Conservation (phyloP, 2,888 invertebrate genomes). For the Mylabris sibirica region DNA sequence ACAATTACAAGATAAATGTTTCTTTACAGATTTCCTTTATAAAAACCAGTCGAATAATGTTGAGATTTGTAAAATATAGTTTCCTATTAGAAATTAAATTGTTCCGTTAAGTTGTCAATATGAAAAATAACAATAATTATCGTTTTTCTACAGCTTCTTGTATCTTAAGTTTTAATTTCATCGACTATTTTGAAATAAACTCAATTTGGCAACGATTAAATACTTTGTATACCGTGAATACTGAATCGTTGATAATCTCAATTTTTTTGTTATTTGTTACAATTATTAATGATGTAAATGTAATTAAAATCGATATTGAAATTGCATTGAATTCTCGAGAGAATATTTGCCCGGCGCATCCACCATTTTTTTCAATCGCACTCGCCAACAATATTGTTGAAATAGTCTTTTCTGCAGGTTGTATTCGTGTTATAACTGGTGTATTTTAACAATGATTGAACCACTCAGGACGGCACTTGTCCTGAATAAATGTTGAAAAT, state of each 20-base stretch:
- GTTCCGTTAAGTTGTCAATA: neutral
- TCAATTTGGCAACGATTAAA: neutral
- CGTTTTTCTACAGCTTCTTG: neutral
- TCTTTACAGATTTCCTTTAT: constrained; percentile 6
- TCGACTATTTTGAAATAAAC: neutral
- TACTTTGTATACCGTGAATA: neutral
- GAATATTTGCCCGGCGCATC: neutral
- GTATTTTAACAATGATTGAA: neutral
- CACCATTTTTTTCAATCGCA: constrained; percentile 8
- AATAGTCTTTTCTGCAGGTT: too few species aligned
- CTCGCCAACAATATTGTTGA: neutral
- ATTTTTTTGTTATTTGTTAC: neutral
- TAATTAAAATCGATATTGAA: too few species aligned
- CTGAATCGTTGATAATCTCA: neutral
- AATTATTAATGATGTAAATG: neutral
- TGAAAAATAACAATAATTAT: neutral
- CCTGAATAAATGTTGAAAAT: constrained; percentile 24
- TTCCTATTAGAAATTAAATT: neutral
- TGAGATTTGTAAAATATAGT: neutral
- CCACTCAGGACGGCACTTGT: constrained; percentile 29
- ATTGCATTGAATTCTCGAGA: neutral
- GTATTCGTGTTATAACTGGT: too few species aligned
- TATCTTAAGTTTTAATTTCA: too few species aligned
- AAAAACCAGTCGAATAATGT: neutral
- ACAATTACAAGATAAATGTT: constrained; percentile 11